Percentiles rank a stretch among this genome's conserved stretches.
These are phyloP conservation scores for Macaria liturata DNA, from an alignment of 2,888 invertebrate species.

Conservation along the genomic window DNA sequence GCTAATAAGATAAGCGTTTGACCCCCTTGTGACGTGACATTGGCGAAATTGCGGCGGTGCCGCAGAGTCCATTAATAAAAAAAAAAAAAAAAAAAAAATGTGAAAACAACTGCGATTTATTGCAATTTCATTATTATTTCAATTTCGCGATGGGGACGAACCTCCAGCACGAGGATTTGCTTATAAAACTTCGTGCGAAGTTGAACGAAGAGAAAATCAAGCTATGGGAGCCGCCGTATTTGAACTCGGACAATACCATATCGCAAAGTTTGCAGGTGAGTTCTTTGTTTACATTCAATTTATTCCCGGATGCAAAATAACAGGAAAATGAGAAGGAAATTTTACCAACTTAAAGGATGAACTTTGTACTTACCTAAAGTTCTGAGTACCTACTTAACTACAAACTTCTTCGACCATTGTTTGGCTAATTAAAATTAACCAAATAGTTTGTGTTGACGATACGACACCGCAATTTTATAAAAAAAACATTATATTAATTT, in stretches of 20 bases:
- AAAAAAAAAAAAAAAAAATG: too few species aligned
- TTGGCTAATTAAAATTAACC: too few species aligned
- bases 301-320: background rate
- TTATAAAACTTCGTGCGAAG: constrained; percentile 86
- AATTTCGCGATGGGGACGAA: constrained; percentile 54
- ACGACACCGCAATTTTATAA: too few species aligned
- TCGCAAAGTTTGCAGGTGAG: constrained; percentile 78
- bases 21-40: too few species aligned
- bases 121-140: constrained; percentile 21
- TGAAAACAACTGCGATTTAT: constrained; percentile 22
- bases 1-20: too few species aligned
- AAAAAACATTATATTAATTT: background rate
- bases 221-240: constrained; percentile 90
- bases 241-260: constrained; percentile 52
- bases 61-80: too few species aligned
- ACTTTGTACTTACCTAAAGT: too few species aligned
- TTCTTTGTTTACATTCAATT: constrained; percentile 32
- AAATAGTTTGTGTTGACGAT: too few species aligned
- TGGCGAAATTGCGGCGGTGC: too few species aligned
- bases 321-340: constrained; percentile 1
- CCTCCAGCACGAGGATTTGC: constrained; percentile 83
- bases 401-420: too few species aligned
- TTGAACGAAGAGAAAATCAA: constrained; percentile 87
- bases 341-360: too few species aligned
- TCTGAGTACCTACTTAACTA: too few species aligned